Base-by-base conservation (phyloP, 2,113 vertebrate genomes). In the Dromiciops gliroides region DNA sequence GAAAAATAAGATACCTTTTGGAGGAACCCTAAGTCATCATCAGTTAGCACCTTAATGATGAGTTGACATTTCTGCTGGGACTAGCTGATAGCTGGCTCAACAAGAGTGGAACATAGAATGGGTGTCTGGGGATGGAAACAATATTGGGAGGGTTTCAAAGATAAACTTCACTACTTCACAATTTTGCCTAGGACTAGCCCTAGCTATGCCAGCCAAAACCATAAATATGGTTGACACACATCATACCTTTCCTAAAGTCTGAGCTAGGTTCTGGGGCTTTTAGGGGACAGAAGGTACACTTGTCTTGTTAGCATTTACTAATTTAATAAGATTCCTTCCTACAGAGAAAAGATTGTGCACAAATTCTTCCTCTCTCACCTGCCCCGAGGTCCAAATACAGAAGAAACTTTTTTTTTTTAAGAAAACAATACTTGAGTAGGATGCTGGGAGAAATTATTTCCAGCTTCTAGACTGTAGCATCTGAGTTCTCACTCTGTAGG, bases 101-200 rank as follows among this genome's bases (percentile, higher is more conserved):
- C 31, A 0, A 0, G 49, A 48, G 0, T 11, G 9, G 0, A 3
- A 2, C 60, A 23, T n/a, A 19, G 12, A 3, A 50, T 28, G 0
- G 53, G 44, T 19, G 0, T 25, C 52, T 48, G 19, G 50, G 51
- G 50, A 92, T 1, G 31, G 3, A 44, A 8, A 3, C 0, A 7
- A 12, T 16, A 7, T 48, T 0, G 14, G 11, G 48, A 25, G 28
- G 60, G 50, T 22, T 7, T 44, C 67, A 83, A 83, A 83, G n/a
- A 83, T 83, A 83, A 83, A 83, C n/a, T 44, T 83, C 67, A 83
- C 19, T 75, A 22, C 67, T 44, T 83, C 67, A 83, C 67, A 44
- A 83, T 83, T 83, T 83, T 83, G 52, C 25, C 19, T 25, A 47
- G 2, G 37, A 50, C 23, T 52, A 56, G 90, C 92, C 50, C 50